Conservation (phyloP, 2,113 vertebrate species). For the Sterrhoptilus dennistouni region DNA sequence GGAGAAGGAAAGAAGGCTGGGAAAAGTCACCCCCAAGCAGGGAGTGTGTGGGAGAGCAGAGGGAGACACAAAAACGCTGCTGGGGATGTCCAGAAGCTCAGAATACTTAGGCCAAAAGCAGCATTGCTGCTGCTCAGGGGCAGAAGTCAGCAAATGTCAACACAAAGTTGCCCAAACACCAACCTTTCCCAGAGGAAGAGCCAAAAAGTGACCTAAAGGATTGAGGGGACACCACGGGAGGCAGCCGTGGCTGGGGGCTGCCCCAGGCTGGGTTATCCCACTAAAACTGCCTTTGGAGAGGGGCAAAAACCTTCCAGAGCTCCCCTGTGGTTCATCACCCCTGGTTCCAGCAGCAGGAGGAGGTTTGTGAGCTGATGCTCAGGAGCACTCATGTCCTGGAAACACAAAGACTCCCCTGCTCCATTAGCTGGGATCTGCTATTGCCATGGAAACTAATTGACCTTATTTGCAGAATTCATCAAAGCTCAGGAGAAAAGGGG, state of each 20-base stretch:
- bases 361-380: background rate
- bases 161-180: background rate
- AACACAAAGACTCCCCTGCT: background rate
- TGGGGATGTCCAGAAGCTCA: background rate
- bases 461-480: background rate
- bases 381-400: background rate
- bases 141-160: background rate
- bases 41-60: background rate
- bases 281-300: background rate
- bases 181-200: background rate
- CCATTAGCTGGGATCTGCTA: background rate
- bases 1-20: background rate
- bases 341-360: background rate
- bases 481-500: background rate
- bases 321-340: background rate
- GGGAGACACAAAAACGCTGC: background rate
- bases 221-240: fast-evolving
- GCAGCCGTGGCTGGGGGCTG: background rate
- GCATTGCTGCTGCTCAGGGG: background rate
- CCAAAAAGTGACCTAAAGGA: background rate
- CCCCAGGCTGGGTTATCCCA: background rate
- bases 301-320: fast-evolving
- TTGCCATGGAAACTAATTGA: background rate
- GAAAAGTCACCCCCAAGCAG: background rate
- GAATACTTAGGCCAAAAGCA: background rate